Evolutionary conservation across 2,888 invertebrate species (phyloP), one percentile per base, ranked within the genome.

Genomic region (Rugalucina vietnamica): DNA sequence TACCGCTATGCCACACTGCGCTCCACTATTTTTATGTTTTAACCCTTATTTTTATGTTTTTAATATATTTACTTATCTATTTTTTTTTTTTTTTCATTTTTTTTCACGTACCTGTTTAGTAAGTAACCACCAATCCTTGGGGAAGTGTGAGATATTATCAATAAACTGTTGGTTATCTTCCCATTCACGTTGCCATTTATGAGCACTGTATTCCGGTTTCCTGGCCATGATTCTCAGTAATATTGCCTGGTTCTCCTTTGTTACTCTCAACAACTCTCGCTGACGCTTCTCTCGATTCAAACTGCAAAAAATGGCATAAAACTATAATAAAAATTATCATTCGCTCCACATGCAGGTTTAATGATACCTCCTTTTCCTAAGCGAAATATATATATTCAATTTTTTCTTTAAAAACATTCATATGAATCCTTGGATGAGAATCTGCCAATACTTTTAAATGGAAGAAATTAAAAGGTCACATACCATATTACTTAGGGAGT

Each of bases 251-350:
- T 95, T 95, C 81, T 95, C 95, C 60, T 91, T 90, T 0, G 94
- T 94, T 34, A 95, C 93, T 12, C 94, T 89, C 78, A 95, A 84
- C 82, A 95, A 84, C 84, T 95, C 95, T 36, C 95, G 87, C 84
- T 94, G 93, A 24, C 95, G 88, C 89, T 95, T 95, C 83, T 95
- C 95, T 73, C 93, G 89, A 84, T 95, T 95, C 81, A 95, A 88
- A 90, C 95, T 95, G 88, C 10, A 89, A n/a, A n/a, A n/a, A n/a
- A n/a, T n/a, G n/a, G n/a, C n/a, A n/a, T n/a, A n/a, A n/a, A n/a
- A n/a, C n/a, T n/a, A n/a, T n/a, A n/a, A n/a, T n/a, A n/a, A n/a
- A n/a, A n/a, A n/a, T n/a, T n/a, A n/a, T n/a, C n/a, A n/a, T n/a
- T n/a, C n/a, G n/a, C n/a, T n/a, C n/a, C n/a, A n/a, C n/a, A n/a